These are phyloP conservation scores for Zophobas atratus DNA, from an alignment of 1,140 invertebrate genomes.

Conservation along the genomic window DNA sequence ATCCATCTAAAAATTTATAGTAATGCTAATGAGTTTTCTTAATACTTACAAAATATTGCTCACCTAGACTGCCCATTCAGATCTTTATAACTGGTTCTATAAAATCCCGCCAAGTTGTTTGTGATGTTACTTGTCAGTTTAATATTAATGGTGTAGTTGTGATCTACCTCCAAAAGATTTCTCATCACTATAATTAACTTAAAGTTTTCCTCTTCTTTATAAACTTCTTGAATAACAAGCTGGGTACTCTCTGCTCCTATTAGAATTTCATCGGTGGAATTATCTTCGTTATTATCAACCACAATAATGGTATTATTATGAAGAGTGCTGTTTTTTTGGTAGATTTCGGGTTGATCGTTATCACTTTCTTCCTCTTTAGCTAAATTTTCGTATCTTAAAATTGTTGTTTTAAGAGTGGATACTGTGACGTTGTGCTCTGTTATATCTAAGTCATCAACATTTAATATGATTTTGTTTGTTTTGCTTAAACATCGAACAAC, in stretches of 20 bases:
- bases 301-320: constrained; percentile 5
- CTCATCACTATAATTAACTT: constrained; percentile 57
- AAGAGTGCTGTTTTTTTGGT: constrained; percentile 11
- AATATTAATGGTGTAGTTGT: constrained; percentile 60
- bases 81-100: constrained; percentile 61
- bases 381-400: constrained; percentile 13
- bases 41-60: neutral
- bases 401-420: constrained; percentile 25
- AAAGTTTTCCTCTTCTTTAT: constrained; percentile 53
- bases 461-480: constrained; percentile 61
- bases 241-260: constrained; percentile 35
- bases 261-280: constrained; percentile 34
- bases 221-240: constrained; percentile 49
- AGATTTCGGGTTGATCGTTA: constrained; percentile 25
- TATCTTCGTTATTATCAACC: constrained; percentile 9
- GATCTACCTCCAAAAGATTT: constrained; percentile 49
- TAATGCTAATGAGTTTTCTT: too few relatives aligned
- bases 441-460: constrained; percentile 60
- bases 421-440: constrained; percentile 54
- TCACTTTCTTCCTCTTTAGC: constrained; percentile 16
- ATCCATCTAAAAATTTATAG: constrained; percentile 58
- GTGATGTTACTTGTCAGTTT: constrained; percentile 61
- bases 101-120: constrained; percentile 62
- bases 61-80: constrained; percentile 57
- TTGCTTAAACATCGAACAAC: constrained; percentile 53